A percentile compares a stretch with the other conserved stretches of the same genome.
These are phyloP conservation scores for Bugula neritina DNA, from an alignment of 2,888 invertebrate species.

Conservation along the genomic window DNA sequence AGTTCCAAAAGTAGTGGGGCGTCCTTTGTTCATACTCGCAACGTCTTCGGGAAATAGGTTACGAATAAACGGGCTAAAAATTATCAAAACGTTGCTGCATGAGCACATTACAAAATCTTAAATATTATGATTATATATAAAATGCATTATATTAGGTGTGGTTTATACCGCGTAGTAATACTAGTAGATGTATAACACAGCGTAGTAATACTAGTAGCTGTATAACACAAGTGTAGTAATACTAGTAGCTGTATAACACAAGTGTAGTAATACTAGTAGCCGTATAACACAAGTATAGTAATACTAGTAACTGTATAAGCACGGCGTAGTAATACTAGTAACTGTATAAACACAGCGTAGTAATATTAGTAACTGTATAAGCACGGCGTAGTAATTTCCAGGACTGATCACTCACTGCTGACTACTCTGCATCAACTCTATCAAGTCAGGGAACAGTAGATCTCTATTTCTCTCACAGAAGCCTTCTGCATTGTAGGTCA, in stretches of 20 bases:
- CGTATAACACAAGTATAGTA: not conserved
- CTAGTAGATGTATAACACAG: not conserved
- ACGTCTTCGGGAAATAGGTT: constrained; percentile 61
- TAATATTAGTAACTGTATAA: too few species aligned
- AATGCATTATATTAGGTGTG: too few species aligned
- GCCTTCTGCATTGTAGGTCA: constrained; percentile 60
- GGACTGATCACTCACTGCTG: constrained; percentile 5
- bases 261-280: not conserved
- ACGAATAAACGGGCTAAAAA: constrained; percentile 59
- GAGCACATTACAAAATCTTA: too few species aligned
- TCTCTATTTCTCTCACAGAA: constrained; percentile 67
- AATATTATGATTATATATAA: too few species aligned
- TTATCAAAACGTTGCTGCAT: too few species aligned
- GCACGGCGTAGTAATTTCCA: too few species aligned
- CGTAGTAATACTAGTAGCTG: not conserved
- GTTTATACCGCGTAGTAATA: too few species aligned
- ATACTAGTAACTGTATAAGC: too few species aligned
- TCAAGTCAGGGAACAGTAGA: constrained; percentile 63
- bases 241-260: not conserved
- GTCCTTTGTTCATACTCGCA: constrained; percentile 55
- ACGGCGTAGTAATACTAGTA: too few species aligned
- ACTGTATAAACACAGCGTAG: too few species aligned
- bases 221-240: not conserved
- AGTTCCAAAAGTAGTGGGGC: constrained; percentile 63
- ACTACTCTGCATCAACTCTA: constrained; percentile 62